Conservation (phyloP, 2,888 invertebrate species). For the Stenolophus ochropezus region DNA sequence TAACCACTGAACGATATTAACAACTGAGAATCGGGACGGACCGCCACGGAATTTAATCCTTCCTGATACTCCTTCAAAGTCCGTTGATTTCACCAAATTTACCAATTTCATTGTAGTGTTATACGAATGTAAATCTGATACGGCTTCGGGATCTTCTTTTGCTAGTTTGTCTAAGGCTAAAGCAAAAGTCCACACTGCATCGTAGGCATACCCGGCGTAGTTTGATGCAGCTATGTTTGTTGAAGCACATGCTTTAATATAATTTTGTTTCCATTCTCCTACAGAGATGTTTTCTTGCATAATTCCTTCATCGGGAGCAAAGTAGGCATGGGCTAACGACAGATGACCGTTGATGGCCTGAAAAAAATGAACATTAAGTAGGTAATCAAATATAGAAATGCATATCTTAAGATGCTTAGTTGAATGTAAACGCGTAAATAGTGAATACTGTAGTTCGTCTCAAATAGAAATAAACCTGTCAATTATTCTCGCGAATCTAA, state of each 20-base stretch:
- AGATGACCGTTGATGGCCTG: conserved; percentile 85
- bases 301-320: conserved; percentile 76
- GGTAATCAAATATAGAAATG: neutral
- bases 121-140: conserved; percentile 75
- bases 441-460: too few species aligned
- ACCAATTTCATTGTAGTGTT: conserved; percentile 77
- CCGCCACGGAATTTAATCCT: conserved; percentile 81
- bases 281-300: conserved; percentile 82
- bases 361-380: conserved; percentile 52
- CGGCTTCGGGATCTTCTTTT: conserved; percentile 77
- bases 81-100: conserved; percentile 78
- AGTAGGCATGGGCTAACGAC: conserved; percentile 81
- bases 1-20: conserved; percentile 79
- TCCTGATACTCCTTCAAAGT: conserved; percentile 85
- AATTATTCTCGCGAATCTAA: too few species aligned
- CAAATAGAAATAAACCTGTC: too few species aligned
- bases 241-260: conserved; percentile 66
- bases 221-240: conserved; percentile 71
- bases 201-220: conserved; percentile 86
- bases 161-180: conserved; percentile 81
- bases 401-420: neutral
- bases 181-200: conserved; percentile 89
- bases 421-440: neutral
- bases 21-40: conserved; percentile 79
- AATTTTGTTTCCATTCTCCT: conserved; percentile 77